These are phyloP conservation scores for Psittacus erithacus DNA, from an alignment of 2,113 vertebrate species.

Conservation along the genomic window DNA sequence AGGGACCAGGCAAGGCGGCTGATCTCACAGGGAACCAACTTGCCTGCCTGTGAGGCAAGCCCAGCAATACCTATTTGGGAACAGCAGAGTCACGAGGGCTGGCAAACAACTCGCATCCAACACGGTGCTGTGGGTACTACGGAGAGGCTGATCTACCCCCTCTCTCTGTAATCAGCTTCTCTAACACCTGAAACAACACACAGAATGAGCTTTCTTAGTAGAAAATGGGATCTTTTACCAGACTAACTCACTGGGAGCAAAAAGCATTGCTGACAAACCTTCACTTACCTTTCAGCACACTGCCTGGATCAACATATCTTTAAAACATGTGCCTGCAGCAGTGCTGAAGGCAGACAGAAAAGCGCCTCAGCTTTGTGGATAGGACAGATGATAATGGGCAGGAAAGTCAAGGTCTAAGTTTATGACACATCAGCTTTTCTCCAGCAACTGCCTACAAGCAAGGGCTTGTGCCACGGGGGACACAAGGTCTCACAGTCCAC, in stretches of 20 bases:
- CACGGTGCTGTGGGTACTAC: neutral
- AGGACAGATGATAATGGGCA: neutral
- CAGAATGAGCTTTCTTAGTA: neutral
- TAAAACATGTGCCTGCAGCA: neutral
- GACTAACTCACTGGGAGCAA: neutral
- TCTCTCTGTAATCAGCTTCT: neutral
- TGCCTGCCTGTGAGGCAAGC: neutral
- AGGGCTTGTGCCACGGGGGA: neutral
- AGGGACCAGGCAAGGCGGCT: neutral
- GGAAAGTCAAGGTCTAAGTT: neutral
- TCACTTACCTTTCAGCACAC: neutral
- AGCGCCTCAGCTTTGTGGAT: neutral
- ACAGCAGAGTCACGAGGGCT: neutral
- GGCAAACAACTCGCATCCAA: neutral
- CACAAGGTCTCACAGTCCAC: neutral
- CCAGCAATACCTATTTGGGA: neutral
- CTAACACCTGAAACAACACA: neutral
- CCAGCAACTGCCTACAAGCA: neutral
- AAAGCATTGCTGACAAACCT: neutral
- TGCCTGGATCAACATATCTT: neutral
- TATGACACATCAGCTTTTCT: neutral
- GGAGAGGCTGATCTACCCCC: neutral
- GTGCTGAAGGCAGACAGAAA: neutral
- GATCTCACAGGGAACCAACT: neutral
- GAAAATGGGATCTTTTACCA: neutral